phyloP scores from a whole-genome alignment of 1,140 invertebrate species.

The Drosophila grimshawi region DNA sequence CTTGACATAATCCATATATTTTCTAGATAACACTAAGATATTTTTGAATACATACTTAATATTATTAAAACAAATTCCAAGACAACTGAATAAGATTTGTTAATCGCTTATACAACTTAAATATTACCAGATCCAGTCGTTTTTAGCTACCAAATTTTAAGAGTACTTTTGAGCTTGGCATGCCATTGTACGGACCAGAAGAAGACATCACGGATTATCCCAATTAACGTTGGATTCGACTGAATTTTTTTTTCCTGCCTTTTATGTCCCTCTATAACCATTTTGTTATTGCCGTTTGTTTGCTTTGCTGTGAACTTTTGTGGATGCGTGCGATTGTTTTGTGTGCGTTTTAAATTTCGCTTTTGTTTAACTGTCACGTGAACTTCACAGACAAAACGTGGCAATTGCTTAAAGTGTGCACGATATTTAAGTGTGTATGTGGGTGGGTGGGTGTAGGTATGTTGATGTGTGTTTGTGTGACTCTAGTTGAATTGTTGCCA shows the following conservation, averaged over 20 bases:
- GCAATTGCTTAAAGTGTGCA: slow-evolving; percentile 40
- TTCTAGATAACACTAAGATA: no score
- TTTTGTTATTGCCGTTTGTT: slow-evolving; percentile 3
- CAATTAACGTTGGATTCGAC: slow-evolving; percentile 52
- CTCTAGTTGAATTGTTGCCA: slow-evolving; percentile 37
- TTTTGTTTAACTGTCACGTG: slow-evolving; percentile 36
- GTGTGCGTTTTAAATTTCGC: slow-evolving; percentile 39
- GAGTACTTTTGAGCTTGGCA: neutral
- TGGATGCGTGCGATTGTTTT: slow-evolving; percentile 7
- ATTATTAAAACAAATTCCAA: no score
- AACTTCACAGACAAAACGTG: slow-evolving; percentile 31
- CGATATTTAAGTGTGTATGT: slow-evolving; percentile 25
- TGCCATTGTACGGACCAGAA: slow-evolving; percentile 34
- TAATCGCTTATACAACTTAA: neutral
- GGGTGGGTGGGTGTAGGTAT: neutral
- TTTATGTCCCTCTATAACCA: slow-evolving; percentile 18
- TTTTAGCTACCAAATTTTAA: neutral
- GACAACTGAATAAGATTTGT: no score
- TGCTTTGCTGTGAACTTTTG: neutral
- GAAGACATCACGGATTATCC: slow-evolving; percentile 60
- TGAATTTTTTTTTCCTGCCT: slow-evolving; percentile 34
- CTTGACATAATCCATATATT: no score
- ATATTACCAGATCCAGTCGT: neutral
- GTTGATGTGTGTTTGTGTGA: slow-evolving; percentile 3
- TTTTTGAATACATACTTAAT: no score